A percentile compares a stretch with the other conserved stretches of the same genome.
phyloP scores from a whole-genome alignment of 2,888 invertebrate species.

The Cataglyphis rosenhaueri region DNA sequence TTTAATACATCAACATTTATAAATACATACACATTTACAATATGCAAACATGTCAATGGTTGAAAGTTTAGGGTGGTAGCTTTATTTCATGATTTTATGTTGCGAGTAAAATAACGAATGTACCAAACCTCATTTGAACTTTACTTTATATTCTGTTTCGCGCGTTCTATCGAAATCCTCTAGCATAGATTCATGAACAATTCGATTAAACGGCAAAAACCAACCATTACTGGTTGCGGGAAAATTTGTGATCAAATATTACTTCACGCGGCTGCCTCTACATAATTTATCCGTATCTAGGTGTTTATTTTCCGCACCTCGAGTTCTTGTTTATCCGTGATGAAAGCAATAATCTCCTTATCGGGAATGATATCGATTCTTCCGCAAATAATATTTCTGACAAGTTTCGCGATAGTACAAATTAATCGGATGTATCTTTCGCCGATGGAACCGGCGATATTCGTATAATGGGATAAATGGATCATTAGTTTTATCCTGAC shows the following conservation, averaged over 20 bases:
- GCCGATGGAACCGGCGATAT: neutral
- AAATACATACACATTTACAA: neutral
- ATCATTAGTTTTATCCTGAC: slow-evolving; percentile 25
- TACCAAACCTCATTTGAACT: slow-evolving; percentile 38
- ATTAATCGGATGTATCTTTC: slow-evolving; percentile 15
- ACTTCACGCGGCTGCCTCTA: slow-evolving; percentile 45
- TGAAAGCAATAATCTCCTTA: neutral
- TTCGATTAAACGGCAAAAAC: slow-evolving; percentile 56
- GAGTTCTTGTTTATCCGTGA: neutral
- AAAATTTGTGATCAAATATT: slow-evolving; percentile 72
- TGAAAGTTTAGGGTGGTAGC: slow-evolving; percentile 6
- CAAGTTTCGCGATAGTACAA: neutral
- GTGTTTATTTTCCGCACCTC: neutral
- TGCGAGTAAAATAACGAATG: slow-evolving; percentile 4
- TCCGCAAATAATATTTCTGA: neutral
- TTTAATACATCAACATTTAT: neutral
- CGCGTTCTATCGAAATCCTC: slow-evolving; percentile 15
- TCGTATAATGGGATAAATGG: slow-evolving; percentile 12
- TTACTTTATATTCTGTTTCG: slow-evolving; percentile 46
- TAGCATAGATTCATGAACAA: slow-evolving; percentile 62
- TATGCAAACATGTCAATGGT: neutral
- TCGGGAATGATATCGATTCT: neutral
- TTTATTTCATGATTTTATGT: slow-evolving; percentile 35
- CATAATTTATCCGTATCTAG: slow-evolving; percentile 63
- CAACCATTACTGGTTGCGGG: slow-evolving; percentile 58